phyloP scores from a whole-genome alignment of 2,797 vertebrate species.

The Platalea minor region DNA sequence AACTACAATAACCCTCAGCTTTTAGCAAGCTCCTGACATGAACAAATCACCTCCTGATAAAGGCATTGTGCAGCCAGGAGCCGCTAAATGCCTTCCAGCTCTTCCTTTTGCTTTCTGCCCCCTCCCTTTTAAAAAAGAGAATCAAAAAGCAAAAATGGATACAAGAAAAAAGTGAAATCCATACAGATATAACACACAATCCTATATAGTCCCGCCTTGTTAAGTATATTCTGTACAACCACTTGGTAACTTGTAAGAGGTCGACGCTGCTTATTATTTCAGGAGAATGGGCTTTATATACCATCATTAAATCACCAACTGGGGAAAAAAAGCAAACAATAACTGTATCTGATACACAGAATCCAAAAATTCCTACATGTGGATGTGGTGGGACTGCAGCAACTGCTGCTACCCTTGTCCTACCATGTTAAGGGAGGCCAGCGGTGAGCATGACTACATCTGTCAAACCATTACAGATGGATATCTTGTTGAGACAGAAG shows the following conservation, averaged over 20 bases:
- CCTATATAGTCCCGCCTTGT: not conserved
- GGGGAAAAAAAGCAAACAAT: not conserved
- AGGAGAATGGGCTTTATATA: not conserved
- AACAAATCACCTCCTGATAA: not conserved
- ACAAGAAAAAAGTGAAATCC: not conserved
- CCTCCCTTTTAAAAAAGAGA: not conserved
- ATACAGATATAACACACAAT: not conserved
- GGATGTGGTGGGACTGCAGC: not conserved
- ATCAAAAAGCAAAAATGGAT: not conserved
- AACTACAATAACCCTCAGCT: slow-evolving; percentile 43
- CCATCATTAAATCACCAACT: not conserved
- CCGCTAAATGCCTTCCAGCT: not conserved
- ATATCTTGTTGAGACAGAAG: not conserved
- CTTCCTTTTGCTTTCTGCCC: not conserved
- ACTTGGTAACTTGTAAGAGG: not conserved
- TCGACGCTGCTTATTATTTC: not conserved
- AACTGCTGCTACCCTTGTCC: not conserved
- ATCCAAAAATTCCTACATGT: not conserved
- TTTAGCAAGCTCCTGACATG: not conserved
- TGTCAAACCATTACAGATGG: not conserved
- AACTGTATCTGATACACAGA: not conserved
- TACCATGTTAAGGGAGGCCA: not conserved
- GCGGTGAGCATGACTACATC: accelerated
- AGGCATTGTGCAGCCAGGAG: not conserved
- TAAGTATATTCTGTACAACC: not conserved